Conservation (phyloP, 2,797 vertebrate species). For the Sebastes miniatus region DNA sequence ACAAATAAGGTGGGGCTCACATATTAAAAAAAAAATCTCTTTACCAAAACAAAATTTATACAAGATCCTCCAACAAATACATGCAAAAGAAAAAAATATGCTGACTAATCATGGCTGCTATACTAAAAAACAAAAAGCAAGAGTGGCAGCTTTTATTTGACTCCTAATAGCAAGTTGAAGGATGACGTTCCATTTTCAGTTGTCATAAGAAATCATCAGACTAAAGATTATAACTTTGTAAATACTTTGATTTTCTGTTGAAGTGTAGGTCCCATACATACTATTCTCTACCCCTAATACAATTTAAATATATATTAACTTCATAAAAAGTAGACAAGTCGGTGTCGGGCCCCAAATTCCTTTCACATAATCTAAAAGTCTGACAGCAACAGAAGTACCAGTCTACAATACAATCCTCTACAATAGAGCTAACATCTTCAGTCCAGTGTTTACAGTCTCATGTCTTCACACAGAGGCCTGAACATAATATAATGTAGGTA, state of each 20-base stretch:
- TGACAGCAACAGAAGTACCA: conserved; percentile 65
- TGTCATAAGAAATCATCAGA: conserved; percentile 38
- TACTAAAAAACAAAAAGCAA: conserved; percentile 56
- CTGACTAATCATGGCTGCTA: conserved; percentile 48
- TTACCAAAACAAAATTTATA: conserved; percentile 41
- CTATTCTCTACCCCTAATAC: conserved; percentile 70
- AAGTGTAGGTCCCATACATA: conserved; percentile 58
- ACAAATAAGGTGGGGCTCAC: conserved; percentile 39
- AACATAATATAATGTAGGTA: conserved; percentile 7
- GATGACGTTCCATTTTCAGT: neutral
- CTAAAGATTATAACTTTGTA: conserved; percentile 56
- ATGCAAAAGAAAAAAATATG: conserved; percentile 61
- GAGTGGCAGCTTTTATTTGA: conserved; percentile 34
- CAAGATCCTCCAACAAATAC: conserved; percentile 59
- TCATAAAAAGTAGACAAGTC: conserved; percentile 66
- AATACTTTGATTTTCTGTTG: conserved; percentile 54
- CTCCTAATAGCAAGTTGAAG: conserved; percentile 33
- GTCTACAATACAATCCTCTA: conserved; percentile 64
- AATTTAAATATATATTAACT: conserved; percentile 79
- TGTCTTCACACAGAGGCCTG: conserved; percentile 33
- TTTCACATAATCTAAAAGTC: conserved; percentile 53
- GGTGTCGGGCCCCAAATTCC: conserved; percentile 44
- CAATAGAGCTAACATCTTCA: conserved; percentile 44
- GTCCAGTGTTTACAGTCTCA: conserved; percentile 66
- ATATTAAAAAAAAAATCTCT: conserved; percentile 18